Percentiles rank a stretch among this genome's conserved stretches.
phyloP scores from a whole-genome alignment of 1,140 invertebrate genomes.

The Drosophila pruinosa region DNA sequence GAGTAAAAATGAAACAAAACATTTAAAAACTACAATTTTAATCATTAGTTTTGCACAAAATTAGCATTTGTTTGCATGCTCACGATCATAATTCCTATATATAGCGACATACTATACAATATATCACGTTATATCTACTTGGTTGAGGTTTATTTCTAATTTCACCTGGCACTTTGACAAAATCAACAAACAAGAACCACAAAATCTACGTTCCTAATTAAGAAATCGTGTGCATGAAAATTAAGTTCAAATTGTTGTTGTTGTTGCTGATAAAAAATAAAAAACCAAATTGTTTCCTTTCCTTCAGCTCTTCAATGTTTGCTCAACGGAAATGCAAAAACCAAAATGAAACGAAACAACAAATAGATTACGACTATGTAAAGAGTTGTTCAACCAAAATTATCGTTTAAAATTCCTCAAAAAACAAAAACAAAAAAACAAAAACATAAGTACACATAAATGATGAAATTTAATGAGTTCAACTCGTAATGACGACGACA shows the following conservation, averaged over 20 bases:
- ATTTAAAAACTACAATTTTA: not conserved
- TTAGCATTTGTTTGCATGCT: slow-evolving; percentile 25
- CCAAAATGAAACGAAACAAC: not conserved
- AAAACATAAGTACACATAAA: not conserved
- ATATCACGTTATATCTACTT: slow-evolving; percentile 33
- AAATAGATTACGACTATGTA: slow-evolving; percentile 18
- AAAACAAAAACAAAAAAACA: not conserved
- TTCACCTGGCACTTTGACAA: slow-evolving; percentile 65
- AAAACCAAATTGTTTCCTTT: not conserved
- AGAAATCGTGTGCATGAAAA: slow-evolving; percentile 23
- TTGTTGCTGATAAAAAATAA: slow-evolving; percentile 10
- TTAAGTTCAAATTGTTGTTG: slow-evolving; percentile 1
- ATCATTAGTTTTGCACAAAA: not conserved
- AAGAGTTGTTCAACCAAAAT: slow-evolving; percentile 5
- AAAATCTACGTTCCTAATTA: slow-evolving; percentile 11
- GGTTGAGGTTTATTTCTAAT: slow-evolving; percentile 49
- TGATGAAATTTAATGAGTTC: slow-evolving; percentile 8
- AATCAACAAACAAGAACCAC: not conserved
- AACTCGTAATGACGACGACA: not conserved
- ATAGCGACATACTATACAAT: slow-evolving; percentile 8
- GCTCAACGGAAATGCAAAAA: slow-evolving; percentile 32
- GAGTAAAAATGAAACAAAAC: not conserved
- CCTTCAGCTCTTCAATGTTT: too few relatives aligned
- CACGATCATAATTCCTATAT: slow-evolving; percentile 56
- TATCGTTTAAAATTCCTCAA: slow-evolving; percentile 9